phyloP scores from a whole-genome alignment of 1,140 invertebrate genomes.

The Sycophila sp. region DNA sequence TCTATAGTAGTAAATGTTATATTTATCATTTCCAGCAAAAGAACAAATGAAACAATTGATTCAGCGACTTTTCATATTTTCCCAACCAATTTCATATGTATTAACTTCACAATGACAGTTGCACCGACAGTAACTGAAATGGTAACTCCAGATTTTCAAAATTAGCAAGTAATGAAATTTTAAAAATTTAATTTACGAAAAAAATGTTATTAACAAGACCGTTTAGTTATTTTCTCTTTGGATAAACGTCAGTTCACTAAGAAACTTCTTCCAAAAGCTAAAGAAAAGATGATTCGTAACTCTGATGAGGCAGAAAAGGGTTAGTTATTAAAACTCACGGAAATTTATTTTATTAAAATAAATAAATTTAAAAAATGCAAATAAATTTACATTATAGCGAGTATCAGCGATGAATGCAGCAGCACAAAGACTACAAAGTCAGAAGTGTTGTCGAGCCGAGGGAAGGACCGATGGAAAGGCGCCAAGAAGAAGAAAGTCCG shows the following conservation, averaged over 20 bases:
- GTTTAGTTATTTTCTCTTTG: no score
- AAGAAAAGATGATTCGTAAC: conserved; percentile 26
- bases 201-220: conserved; percentile 1
- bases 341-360: no score
- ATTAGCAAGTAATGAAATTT: conserved; percentile 22
- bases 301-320: neutral
- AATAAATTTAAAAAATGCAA: neutral
- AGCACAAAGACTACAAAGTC: neutral
- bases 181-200: neutral
- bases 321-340: no score
- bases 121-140: neutral
- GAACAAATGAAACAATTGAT: conserved; percentile 16
- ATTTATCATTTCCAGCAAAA: no score
- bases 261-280: no score
- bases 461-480: neutral
- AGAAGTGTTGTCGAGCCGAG: neutral
- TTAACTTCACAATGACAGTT: neutral
- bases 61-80: neutral
- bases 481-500: neutral
- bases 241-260: no score
- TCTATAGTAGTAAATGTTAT: neutral
- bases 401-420: neutral
- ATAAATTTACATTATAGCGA: neutral
- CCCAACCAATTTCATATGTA: neutral
- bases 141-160: neutral